Conservation (phyloP, 1,140 invertebrate genomes). For the Acromyrmex heyeri region DNA sequence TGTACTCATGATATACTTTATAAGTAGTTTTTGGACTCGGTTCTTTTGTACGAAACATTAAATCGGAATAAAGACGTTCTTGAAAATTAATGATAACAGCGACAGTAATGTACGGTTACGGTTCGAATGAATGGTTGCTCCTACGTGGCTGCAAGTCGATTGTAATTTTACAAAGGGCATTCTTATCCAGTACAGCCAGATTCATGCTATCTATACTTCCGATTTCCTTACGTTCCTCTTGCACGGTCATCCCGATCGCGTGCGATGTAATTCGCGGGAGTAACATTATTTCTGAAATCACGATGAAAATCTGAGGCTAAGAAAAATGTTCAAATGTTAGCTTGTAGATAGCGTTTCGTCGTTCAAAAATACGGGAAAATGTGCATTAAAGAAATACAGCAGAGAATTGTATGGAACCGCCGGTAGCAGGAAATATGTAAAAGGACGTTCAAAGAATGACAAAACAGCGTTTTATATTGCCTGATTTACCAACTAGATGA, state of each 20-base stretch:
- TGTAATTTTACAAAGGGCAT: constrained; percentile 11
- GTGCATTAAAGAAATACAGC: not conserved
- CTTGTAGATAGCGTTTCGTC: constrained; percentile 19
- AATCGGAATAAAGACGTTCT: constrained; percentile 36
- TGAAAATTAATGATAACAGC: not conserved
- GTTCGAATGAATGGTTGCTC: constrained; percentile 4
- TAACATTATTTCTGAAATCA: constrained; percentile 48
- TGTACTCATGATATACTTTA: not conserved
- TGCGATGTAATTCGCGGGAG: constrained; percentile 21
- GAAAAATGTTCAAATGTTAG: constrained; percentile 25
- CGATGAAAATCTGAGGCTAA: constrained; percentile 25
- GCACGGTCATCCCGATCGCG: constrained; percentile 33
- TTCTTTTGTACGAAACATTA: not conserved
- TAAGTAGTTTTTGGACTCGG: not conserved
- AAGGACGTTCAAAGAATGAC: constrained; percentile 29
- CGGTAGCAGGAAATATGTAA: constrained; percentile 29
- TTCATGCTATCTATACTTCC: constrained; percentile 26
- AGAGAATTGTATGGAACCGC: not conserved
- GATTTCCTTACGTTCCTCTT: not conserved
- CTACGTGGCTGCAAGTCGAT: constrained; percentile 3
- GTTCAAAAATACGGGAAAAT: constrained; percentile 30
- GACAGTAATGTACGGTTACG: not conserved
- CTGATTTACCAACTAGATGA: constrained; percentile 54
- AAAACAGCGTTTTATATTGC: constrained; percentile 29
- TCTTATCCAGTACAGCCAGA: not conserved